Percentiles rank a stretch among this genome's conserved stretches.
phyloP scores from a whole-genome alignment of 2,797 vertebrate species.

The Masticophis lateralis region DNA sequence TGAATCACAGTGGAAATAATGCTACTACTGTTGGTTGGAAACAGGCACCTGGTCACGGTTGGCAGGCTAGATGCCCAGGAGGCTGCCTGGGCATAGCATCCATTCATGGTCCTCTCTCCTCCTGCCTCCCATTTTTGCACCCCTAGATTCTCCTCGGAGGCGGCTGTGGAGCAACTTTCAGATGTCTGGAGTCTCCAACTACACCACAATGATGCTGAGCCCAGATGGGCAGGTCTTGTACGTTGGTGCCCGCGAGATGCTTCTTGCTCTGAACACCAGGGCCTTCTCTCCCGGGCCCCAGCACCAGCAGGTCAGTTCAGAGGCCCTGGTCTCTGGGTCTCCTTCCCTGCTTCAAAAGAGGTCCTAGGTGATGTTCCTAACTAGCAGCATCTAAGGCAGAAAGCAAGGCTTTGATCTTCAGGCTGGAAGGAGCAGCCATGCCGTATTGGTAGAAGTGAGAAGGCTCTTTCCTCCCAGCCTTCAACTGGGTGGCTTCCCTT shows the following conservation, averaged over 20 bases:
- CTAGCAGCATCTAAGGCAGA: neutral
- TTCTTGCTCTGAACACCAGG: constrained; percentile 79
- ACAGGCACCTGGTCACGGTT: neutral
- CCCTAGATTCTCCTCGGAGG: constrained; percentile 73
- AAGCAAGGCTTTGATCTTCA: neutral
- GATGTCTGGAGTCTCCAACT: constrained; percentile 77
- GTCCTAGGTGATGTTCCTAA: neutral
- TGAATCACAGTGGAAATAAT: neutral
- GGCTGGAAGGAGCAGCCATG: neutral
- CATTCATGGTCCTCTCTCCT: accelerated
- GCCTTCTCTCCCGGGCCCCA: constrained; percentile 45
- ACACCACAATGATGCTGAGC: constrained; percentile 86
- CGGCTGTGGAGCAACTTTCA: constrained; percentile 78
- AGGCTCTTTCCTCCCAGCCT: neutral
- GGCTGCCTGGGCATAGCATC: neutral
- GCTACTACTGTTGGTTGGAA: neutral
- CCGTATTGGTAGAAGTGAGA: neutral
- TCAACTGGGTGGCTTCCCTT: neutral
- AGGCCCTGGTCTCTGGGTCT: neutral
- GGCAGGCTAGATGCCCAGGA: neutral
- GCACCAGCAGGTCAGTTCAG: constrained; percentile 62
- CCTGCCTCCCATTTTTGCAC: neutral
- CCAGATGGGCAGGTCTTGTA: constrained; percentile 81
- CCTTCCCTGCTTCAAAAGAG: no score
- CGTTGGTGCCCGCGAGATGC: constrained; percentile 83